Conservation (phyloP, 64 coral and sea anemone genomes). For the Cladopsammia gracilis region DNA sequence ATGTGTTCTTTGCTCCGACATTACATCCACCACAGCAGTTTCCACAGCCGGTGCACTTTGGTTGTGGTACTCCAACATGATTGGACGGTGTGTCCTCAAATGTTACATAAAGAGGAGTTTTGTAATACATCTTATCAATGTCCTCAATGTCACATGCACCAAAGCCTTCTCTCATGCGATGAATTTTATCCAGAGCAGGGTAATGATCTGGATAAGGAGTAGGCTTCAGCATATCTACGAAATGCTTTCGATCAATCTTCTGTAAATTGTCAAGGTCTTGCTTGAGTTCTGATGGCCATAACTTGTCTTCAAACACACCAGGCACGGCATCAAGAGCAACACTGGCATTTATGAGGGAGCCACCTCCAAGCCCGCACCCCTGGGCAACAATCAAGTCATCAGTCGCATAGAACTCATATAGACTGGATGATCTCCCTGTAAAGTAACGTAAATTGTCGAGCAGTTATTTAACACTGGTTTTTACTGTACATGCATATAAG, state of each 20-base stretch:
- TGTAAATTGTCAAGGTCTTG: conserved; percentile 48
- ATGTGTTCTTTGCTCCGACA: too few relatives aligned
- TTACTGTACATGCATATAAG: too few relatives aligned
- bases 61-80: conserved; percentile 79
- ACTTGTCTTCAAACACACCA: conserved; percentile 47
- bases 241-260: conserved; percentile 54
- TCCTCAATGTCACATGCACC: conserved; percentile 62
- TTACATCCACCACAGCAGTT: conserved; percentile 77
- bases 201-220: conserved; percentile 67
- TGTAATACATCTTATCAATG: conserved; percentile 51
- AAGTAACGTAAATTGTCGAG: not conserved
- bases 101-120: conserved; percentile 67
- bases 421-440: conserved; percentile 42
- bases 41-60: conserved; percentile 68
- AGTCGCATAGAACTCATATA: conserved; percentile 68
- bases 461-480: too few relatives aligned
- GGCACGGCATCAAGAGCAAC: conserved; percentile 71
- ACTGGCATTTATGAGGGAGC: conserved; percentile 81
- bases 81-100: conserved; percentile 72
- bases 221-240: conserved; percentile 63
- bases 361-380: too few relatives aligned
- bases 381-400: conserved; percentile 67
- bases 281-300: conserved; percentile 54
- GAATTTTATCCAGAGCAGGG: conserved; percentile 36
- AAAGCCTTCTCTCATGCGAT: conserved; percentile 62